A percentile compares a stretch with the other conserved stretches of the same genome.
phyloP scores from a whole-genome alignment of 2,113 vertebrate genomes.

The Corythornis vintsioides region DNA sequence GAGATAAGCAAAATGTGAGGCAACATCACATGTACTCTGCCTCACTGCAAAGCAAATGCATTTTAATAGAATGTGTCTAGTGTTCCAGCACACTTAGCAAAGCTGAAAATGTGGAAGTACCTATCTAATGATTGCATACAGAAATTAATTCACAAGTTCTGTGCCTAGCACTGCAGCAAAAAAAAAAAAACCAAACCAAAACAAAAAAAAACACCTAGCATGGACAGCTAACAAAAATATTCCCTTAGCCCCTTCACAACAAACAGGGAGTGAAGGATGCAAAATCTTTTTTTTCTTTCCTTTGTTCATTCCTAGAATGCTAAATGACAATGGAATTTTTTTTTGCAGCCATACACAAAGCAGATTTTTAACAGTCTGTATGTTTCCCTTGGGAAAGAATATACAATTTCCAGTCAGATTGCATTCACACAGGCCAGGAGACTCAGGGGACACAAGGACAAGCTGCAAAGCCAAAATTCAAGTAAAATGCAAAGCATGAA shows the following conservation, averaged over 20 bases:
- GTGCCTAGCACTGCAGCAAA: not conserved
- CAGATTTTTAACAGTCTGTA: not conserved
- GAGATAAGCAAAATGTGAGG: not conserved
- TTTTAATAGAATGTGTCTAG: not conserved
- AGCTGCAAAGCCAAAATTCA: not conserved
- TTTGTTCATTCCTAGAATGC: not conserved
- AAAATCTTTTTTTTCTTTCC: not conserved
- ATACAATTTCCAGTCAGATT: not conserved
- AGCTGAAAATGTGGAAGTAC: not conserved
- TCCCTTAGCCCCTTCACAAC: not conserved
- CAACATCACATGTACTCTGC: rapidly evolving
- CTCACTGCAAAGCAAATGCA: not conserved
- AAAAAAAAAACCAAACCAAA: not conserved
- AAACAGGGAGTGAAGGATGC: not conserved
- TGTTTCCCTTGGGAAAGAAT: not conserved
- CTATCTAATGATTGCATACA: not conserved
- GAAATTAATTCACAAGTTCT: not conserved
- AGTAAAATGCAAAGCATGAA: not conserved
- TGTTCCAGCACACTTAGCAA: not conserved
- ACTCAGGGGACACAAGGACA: not conserved
- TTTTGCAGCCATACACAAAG: not conserved
- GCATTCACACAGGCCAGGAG: not conserved
- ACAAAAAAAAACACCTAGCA: not conserved
- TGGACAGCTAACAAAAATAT: not conserved
- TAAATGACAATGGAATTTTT: not conserved